phyloP scores from a whole-genome alignment of 92 coral and sea anemone species.

The Diadumene lineata region DNA sequence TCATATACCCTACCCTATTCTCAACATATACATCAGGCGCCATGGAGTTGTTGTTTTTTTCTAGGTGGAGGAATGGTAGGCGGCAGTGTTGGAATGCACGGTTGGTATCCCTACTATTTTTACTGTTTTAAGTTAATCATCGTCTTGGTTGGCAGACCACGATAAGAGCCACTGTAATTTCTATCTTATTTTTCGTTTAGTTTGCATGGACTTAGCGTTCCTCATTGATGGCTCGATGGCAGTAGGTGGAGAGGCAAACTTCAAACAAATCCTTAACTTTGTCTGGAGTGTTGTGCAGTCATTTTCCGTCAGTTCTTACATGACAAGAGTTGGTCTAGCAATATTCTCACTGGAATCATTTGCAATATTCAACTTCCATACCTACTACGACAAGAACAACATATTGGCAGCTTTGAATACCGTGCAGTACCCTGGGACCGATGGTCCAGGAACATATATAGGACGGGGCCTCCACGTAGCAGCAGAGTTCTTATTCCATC shows the following conservation, averaged over 20 bases:
- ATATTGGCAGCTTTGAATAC: constrained; percentile 71
- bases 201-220: constrained; percentile 77
- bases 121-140: too few relatives aligned
- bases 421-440: constrained; percentile 86
- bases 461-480: constrained; percentile 86
- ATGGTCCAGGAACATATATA: constrained; percentile 88
- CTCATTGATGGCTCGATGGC: constrained; percentile 89
- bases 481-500: constrained; percentile 50
- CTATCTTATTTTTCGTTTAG: too few relatives aligned
- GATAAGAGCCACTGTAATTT: too few relatives aligned
- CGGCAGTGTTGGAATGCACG: constrained; percentile 44
- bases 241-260: constrained; percentile 78
- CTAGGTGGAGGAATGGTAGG: constrained; percentile 4
- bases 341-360: constrained; percentile 82
- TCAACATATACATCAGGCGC: too few relatives aligned
- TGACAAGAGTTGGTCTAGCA: constrained; percentile 75
- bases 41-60: background rate
- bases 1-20: too few relatives aligned
- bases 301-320: constrained; percentile 62
- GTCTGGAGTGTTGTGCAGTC: constrained; percentile 82
- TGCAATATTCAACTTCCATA: constrained; percentile 86
- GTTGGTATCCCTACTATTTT: constrained; percentile 8
- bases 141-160: too few relatives aligned
- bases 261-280: constrained; percentile 79
- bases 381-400: constrained; percentile 77